Base-by-base conservation (phyloP, 2,113 vertebrate genomes). In the Pseudopodoces humilis region DNA sequence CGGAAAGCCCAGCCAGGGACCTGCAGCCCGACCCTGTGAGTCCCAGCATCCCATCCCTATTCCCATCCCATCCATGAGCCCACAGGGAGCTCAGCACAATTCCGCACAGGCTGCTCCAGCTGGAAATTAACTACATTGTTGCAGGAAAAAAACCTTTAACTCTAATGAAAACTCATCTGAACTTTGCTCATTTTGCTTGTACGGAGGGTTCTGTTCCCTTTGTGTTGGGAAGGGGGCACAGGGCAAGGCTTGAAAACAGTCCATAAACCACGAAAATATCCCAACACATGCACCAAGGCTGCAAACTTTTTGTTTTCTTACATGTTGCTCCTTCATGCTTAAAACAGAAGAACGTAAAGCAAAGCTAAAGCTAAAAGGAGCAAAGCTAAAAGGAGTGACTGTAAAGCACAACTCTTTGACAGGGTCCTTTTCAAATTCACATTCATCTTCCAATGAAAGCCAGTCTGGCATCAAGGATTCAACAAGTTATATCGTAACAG, bases 391-490 rank as follows among this genome's bases (percentile, higher is more conserved):
- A 95, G 47, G 72, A 92, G 12, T 23, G 58, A 90, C 60, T 81
- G 74, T 19, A 95, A 92, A 87, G 39, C 55, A 39, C 68, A 82
- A 72, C 39, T 82, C 39, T 80, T 56, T 39, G 65, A 93, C 88
- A 67, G 43, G 58, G 43, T 89, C 90, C 78, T 93, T 92, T 96
- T 53, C 86, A 88, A 90, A 88, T 71, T 63, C 81, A n/a, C 91
- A 96, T 96, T 91, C 88, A 95, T 96, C 96, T 96, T 94, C 86
- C 53, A 50, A 62, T 93, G 81, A 86, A 91, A 95, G 94, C 83
- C 83, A 83, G 72, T 88, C 88, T 96, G 94, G 94, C 95, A 95
- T 62, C 2, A 25, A 94, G 93, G 90, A 95, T 95, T 97, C 97
- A 96, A 95, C 95, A 97, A 97, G 95, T 90, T 69, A 31, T 62